Base-by-base conservation (phyloP, 2,888 invertebrate genomes). In the Drosophila kokeensis region DNA sequence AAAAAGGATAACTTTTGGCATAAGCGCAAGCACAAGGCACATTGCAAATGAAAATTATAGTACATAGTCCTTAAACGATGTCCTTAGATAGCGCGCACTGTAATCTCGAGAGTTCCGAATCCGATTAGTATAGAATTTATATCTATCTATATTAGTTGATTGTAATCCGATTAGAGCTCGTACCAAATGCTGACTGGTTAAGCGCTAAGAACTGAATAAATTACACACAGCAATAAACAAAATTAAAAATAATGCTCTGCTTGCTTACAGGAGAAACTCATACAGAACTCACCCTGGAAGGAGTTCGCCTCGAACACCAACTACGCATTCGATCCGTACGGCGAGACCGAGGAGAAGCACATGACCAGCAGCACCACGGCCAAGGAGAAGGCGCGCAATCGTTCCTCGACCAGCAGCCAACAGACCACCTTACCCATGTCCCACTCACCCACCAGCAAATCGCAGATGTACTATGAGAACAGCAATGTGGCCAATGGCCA, bases 231-330 rank as follows among this genome's bases (percentile, higher is more conserved):
- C 30, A 1, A 49, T 29, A 42, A 29, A 10, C 24, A 21, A 24
- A 45, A 45, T 45, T 21, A 40, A 13, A 15, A 15, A 21, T 40
- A 50, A 61, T 54, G 21, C 15, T 70, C 27, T 70, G 48, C 55
- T 50, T 76, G 57, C 50, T 81, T 93, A 30, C 94, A 97, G 97
- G 97, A 97, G 85, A 96, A 96, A 83, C 93, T 97, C 55, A 96
- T 97, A 82, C 96, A 96, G 29, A 96, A 95, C 92, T 96, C 96
- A 24, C 97, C 97, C 1, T 98, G 98, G 98, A 97, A 97, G 92
- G 98, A 98, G 91, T 98, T 97, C 92, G 88, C 92, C 60, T 94
- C 96, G 1, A 97, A 97, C 93, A 97, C 97, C 0, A 98, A 98
- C 93, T 98, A 97, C 93, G 98, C 97, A 0, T 98, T 98, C 93